Base-by-base conservation (phyloP, 1,140 invertebrate species). In the Ips typographus region DNA sequence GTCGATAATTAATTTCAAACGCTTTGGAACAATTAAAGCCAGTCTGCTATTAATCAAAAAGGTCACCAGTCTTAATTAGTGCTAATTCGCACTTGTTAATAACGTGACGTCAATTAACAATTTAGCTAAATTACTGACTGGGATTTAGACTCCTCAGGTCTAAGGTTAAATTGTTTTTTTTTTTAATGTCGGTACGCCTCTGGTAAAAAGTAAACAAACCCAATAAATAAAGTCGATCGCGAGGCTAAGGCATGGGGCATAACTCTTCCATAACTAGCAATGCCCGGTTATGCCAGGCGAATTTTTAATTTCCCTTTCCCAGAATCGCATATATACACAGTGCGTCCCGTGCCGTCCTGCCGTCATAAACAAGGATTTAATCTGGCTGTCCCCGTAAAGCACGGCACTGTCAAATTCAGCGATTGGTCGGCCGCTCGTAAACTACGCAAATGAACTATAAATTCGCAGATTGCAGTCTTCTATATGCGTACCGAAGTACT, bases 391-490 rank as follows among this genome's bases (percentile, higher is more conserved):
- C 65, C 65, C 65, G 65, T 67, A 67, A 67, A 67, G 65, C 65
- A 67, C 65, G 65, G 65, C 65, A 67, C 65, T 67, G 65, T 67
- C 65, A 67, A 67, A 67, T 38, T 4, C 56, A 56, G 43, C n/a
- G 65, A n/a, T 38, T 41, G 64, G 44, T 22, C 22, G 22, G 22
- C 38, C 44, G 65, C 56, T 67, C 65, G 57, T 67, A 67, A 67
- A 67, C 44, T 67, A 67, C 65, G 65, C 56, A 67, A 67, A 67
- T 67, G 65, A 67, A 67, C 65, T 58, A 67, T 67, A 67, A 67
- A 67, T 67, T 67, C 60, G 56, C 65, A 67, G 65, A 67, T 67
- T 67, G 65, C 49, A 42, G 65, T 67, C 65, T 64, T 49, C 59
- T 66, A 67, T 67, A 67, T 67, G 57, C 56, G 65, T 51, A 60